phyloP scores from a whole-genome alignment of 2,113 vertebrate species.

The Cranoglanis bouderius region DNA sequence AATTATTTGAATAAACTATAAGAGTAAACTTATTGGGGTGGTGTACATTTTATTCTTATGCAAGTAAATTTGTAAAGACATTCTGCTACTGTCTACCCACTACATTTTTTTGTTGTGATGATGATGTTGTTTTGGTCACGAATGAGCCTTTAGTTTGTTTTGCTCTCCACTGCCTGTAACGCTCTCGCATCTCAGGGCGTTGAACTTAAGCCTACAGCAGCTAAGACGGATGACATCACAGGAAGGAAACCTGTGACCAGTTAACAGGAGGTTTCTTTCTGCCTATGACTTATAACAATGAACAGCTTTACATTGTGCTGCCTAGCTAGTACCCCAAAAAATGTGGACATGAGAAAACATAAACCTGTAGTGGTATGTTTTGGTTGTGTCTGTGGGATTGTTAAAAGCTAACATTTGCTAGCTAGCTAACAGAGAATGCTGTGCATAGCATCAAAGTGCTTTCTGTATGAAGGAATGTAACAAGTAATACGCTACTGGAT shows the following conservation, averaged over 20 bases:
- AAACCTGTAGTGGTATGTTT: neutral
- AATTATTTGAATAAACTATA: neutral
- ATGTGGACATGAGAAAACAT: neutral
- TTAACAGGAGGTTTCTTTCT: neutral
- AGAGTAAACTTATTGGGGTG: neutral
- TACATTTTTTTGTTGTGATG: neutral
- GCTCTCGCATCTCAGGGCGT: neutral
- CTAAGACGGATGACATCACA: neutral
- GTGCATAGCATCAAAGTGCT: neutral
- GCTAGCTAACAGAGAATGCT: neutral
- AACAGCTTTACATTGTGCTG: neutral
- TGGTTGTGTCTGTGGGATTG: neutral
- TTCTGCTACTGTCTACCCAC: neutral
- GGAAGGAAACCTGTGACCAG: neutral
- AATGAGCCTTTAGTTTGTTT: neutral
- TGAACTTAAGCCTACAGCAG: neutral
- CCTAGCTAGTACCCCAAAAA: neutral
- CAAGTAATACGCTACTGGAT: neutral
- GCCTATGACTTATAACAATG: neutral
- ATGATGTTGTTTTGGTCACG: neutral
- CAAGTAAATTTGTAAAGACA: neutral
- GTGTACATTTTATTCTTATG: neutral
- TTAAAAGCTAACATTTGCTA: neutral
- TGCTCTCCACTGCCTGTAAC: neutral
- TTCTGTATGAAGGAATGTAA: neutral